Evolutionary conservation across 35 echinoderm and acorn worm genomes (phyloP), one percentile per base, ranked within the genome.

Genomic region (Apostichopus japonicus): DNA sequence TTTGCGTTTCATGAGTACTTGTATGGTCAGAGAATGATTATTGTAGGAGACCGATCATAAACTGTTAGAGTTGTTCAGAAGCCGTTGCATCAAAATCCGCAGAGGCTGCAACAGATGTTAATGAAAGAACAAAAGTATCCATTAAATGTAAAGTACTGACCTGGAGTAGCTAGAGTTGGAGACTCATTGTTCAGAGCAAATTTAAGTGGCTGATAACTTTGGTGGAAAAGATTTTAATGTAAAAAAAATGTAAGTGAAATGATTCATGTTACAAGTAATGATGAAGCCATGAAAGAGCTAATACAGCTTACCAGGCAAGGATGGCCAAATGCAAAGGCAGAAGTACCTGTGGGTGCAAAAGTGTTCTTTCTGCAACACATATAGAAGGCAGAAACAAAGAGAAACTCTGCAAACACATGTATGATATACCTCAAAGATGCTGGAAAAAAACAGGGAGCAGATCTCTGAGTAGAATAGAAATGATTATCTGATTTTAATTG

Each of bases 141-240:
- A 83, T 54, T 83, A 17, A 56, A 14, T 54, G 79, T 83, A 10
- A 83, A 83, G 51, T 83, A 83, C 44, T 3, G 79, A 13, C 79
- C 14, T 83, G 79, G 4, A 4, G 79, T 55, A 44, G 33, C 33
- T 44, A 83, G 14, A 83, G 13, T 54, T 83, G 79, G 4, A 10
- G 79, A 83, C 11, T 19, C 79, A 6, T 56, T 83, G 44, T 83
- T 52, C 16, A 53, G 44, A 55, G 6, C 44, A 54, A 83, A 53
- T 83, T 83, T 83, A 83, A 83, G 79, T 55, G 10, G 79, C 79
- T 53, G 79, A 83, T 83, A 83, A 83, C 7, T 83, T 83, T 16
- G 79, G 79, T 83, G 79, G 5, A 83, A 83, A 54, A 4, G 54
- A 83, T 6, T 57, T 83, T 83, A 53, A 83, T 1, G 79, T 83